Evolutionary conservation across 2,888 invertebrate genomes (phyloP), one percentile per base, ranked within the genome.

Genomic region (Piscicola geometra): DNA sequence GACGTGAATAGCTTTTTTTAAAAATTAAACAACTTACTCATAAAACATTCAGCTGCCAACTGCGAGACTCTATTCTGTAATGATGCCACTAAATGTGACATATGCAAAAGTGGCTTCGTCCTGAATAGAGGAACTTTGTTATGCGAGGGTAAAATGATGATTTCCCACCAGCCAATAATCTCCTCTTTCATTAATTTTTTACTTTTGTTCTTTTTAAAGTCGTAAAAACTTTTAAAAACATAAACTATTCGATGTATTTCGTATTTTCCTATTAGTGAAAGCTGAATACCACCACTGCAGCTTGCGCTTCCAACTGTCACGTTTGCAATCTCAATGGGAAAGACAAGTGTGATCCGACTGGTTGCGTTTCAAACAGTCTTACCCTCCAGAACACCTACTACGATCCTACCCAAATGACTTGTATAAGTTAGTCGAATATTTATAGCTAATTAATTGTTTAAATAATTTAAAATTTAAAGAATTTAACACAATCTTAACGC

Each of bases 291-390:
- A n/a, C n/a, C 50, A 15, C 21, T 47, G n/a, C 73, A 77, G 76
- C 67, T 60, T 76, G 76, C 64, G 71, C 47, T 9, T 18, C 70
- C 3, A 18, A 70, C 32, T 77, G 77, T 35, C 18, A 3, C 36
- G 36, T 41, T 30, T 77, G 77, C 41, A 74, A 77, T 28, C 21
- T 33, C 18, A 75, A 76, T 35, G 77, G 77, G 35, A 69, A 73
- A n/a, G 41, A 50, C 21, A 33, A 33, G 9, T 77, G 77, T 36
- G 77, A 77, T 69, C 68, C 69, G 9, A 47, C 35, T 3, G 41
- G 69, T 15, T 76, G 76, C 21, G 9, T 64, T 64, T 25, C 36
- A 25, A n/a, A 28, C 25, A 18, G n/a, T 0, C 35, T 18, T 0
- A 36, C 25, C 5, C 1, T 32, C 1, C 15, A 25, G 12, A 76